Evolutionary conservation across 2,797 vertebrate species (phyloP).

Genomic region (Synanceia verrucosa): DNA sequence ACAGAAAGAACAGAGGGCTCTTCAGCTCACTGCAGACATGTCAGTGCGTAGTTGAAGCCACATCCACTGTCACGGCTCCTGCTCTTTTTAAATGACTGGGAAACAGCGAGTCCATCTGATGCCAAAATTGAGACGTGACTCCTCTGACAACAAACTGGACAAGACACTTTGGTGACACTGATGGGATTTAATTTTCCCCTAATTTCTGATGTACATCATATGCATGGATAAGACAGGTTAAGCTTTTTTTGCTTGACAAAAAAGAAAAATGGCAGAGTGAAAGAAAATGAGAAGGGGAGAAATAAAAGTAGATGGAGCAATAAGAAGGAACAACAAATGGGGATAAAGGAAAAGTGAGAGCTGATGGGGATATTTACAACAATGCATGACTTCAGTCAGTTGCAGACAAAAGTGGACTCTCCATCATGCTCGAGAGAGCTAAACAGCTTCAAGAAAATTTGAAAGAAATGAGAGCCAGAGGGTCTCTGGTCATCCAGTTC

Average conservation of each 20-base stretch:
- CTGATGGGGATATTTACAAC: slow-evolving; percentile 4
- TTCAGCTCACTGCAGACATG: slow-evolving; percentile 25
- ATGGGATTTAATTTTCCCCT: neutral
- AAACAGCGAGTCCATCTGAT: slow-evolving; percentile 36
- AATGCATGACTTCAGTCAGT: neutral
- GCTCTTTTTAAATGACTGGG: slow-evolving; percentile 50
- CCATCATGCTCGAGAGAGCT: slow-evolving; percentile 19
- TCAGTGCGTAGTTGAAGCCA: slow-evolving; percentile 37
- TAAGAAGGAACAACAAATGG: neutral
- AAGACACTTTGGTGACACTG: slow-evolving; percentile 12
- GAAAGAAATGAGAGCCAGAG: slow-evolving; percentile 16
- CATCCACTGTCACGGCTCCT: slow-evolving; percentile 20
- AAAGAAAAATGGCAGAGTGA: neutral
- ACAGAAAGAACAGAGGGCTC: slow-evolving; percentile 19
- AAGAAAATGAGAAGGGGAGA: neutral
- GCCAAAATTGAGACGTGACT: slow-evolving; percentile 49
- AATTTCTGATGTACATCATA: neutral
- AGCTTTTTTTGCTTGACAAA: neutral
- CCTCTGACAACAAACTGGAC: slow-evolving; percentile 34
- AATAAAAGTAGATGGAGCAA: neutral
- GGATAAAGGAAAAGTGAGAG: neutral
- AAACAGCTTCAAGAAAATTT: slow-evolving; percentile 14
- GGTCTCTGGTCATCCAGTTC: neutral
- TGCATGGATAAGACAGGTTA: neutral
- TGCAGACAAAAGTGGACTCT: slow-evolving; percentile 25